Evolutionary conservation across 2,113 vertebrate species (phyloP).

Genomic region (Cyanoramphus novaezelandiae): DNA sequence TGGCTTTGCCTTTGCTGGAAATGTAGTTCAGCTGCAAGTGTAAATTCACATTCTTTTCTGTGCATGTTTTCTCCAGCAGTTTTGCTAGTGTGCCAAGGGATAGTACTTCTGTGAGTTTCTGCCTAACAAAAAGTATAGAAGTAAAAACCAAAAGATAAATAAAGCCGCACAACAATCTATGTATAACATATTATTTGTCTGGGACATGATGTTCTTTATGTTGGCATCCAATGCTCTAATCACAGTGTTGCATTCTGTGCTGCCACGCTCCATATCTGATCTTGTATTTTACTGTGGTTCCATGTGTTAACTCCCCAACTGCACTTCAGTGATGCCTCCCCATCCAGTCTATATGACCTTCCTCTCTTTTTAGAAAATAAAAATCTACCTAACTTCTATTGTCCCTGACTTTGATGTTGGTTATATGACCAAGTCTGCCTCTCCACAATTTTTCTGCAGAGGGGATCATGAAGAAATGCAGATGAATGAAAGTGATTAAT

Average conservation of each 20-base stretch:
- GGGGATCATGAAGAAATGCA: not conserved
- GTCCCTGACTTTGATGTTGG: not conserved
- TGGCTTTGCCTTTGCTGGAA: not conserved
- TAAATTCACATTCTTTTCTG: not conserved
- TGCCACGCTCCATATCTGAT: not conserved
- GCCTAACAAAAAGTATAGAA: not conserved
- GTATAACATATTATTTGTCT: not conserved
- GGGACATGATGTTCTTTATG: not conserved
- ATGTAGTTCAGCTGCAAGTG: not conserved
- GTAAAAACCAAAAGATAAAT: not conserved
- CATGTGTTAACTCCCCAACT: not conserved
- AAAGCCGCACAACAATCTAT: not conserved
- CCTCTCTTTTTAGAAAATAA: not conserved
- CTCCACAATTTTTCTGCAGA: not conserved
- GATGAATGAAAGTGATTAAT: not conserved
- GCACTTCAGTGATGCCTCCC: not conserved
- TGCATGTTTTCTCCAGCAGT: not conserved
- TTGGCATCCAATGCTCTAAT: not conserved
- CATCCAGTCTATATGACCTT: not conserved
- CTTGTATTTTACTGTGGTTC: not conserved
- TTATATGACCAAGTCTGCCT: not conserved
- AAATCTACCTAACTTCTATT: not conserved
- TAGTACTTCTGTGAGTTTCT: not conserved
- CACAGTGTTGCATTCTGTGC: rapidly evolving
- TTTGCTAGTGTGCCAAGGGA: not conserved